A percentile compares a stretch with the other conserved stretches of the same genome.
Evolutionary conservation across 92 coral and sea anemone species (phyloP).

Genomic region (Parazoanthus atlanticus): DNA sequence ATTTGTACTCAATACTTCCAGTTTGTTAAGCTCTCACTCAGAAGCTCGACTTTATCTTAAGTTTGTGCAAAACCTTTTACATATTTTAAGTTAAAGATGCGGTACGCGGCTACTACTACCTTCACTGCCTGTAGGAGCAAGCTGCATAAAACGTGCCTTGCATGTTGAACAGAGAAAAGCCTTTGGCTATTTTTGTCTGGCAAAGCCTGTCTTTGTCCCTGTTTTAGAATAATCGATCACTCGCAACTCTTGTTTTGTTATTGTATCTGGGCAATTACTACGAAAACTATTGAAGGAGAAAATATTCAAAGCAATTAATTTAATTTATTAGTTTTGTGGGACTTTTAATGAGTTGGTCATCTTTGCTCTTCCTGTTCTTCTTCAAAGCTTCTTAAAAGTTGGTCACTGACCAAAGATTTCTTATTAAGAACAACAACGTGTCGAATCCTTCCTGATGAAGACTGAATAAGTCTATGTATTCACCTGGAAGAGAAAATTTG

Average conservation of each 20-base stretch:
- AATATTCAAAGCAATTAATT: not conserved
- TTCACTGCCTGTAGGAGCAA: not conserved
- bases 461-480: not conserved
- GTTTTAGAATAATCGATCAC: not conserved
- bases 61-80: too few relatives aligned
- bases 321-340: not conserved
- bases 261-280: not conserved
- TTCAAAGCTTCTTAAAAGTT: not conserved
- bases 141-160: not conserved
- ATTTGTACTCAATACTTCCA: not conserved
- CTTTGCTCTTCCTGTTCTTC: too few relatives aligned
- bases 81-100: not conserved
- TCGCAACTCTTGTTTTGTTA: not conserved
- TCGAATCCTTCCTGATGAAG: too few relatives aligned
- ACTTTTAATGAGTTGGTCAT: too few relatives aligned
- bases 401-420: too few relatives aligned
- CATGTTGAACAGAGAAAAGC: not conserved
- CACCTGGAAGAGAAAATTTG: not conserved
- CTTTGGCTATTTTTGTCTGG: not conserved
- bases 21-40: not conserved
- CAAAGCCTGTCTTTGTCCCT: not conserved
- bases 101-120: not conserved
- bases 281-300: not conserved
- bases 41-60: not conserved
- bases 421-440: not conserved